Conservation (phyloP, 2,113 vertebrate species). For the Grallaria varia region DNA sequence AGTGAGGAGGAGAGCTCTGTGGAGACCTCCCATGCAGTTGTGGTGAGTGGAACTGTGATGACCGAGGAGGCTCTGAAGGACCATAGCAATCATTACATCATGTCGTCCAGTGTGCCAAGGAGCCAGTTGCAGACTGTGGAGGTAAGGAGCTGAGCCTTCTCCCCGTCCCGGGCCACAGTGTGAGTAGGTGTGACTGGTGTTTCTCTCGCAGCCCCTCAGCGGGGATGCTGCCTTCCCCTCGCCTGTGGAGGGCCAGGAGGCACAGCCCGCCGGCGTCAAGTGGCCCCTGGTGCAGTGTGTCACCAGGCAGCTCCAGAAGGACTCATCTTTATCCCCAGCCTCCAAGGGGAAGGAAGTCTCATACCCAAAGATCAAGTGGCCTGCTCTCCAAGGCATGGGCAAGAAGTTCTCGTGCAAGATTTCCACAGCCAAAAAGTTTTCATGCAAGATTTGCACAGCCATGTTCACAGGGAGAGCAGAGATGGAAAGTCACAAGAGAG, state of each 20-base stretch:
- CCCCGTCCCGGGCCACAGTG: accelerated
- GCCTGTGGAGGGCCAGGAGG: constrained; percentile 45
- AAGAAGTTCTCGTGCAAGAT: constrained; percentile 61
- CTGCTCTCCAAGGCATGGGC: constrained; percentile 40
- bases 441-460: constrained; percentile 93
- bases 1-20: constrained; percentile 56
- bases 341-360: constrained; percentile 45
- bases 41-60: constrained; percentile 72
- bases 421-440: constrained; percentile 87
- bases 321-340: constrained; percentile 26
- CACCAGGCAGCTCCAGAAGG: constrained; percentile 43
- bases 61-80: constrained; percentile 79
- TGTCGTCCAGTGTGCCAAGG: constrained; percentile 74
- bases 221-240: constrained; percentile 81
- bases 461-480: constrained; percentile 91
- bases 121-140: constrained; percentile 83
- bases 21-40: constrained; percentile 69
- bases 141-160: constrained; percentile 71
- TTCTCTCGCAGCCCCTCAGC: constrained; percentile 70
- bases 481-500: constrained; percentile 98
- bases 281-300: constrained; percentile 74
- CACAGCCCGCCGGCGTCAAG: constrained; percentile 32
- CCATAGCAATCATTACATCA: constrained; percentile 78
- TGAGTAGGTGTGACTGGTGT: not conserved
- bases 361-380: constrained; percentile 39